Base-by-base conservation (phyloP, 2,113 vertebrate species). In the Leucosticte australis region DNA sequence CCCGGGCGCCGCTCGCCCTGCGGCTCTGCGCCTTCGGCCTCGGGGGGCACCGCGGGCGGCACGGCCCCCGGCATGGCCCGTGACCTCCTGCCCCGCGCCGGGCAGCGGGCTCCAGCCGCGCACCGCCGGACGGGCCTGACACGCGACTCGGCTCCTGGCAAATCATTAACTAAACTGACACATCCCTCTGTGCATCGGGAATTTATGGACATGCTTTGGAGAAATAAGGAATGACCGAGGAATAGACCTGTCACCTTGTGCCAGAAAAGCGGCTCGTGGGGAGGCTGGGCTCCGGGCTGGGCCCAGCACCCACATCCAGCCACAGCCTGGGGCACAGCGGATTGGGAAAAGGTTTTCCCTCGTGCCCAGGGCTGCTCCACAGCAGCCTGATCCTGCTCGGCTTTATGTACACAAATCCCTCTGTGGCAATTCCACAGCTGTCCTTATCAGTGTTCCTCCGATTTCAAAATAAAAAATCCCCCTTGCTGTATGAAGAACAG, bases 241-340 rank as follows among this genome's bases (percentile, higher is more conserved):
- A 7, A 10, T 11, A 13, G 59, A 13, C 6, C 52, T 11, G 0
- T 27, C 31, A 15, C 20, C 59, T 12, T 11, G 63, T 24, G 75
- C 52, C 70, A 3, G 24, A 9, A 20, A 1, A 23, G 77, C 50
- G 10, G 49, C 50, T n/a, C 1, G 3, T 2, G 26, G 18, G 42
- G 22, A 42, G 13, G 41, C 53, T 3, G 49, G 6, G 30, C 26
- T 20, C 27, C 31, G 35, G 3, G 12, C 37, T 9, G 53, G 41
- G 71, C 83, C 44, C 30, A 1, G 27, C 16, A 4, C 7, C 10
- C 9, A 1, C 3, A 1, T 6, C 39, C 27, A 6, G 53, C 67
- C 70, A 0, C 69, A 2, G 75, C 33, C 33, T 5, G 5, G 4
- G 18, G 6, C 15, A 1, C 18, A 2, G 50, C 1, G 1, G 10